These are phyloP conservation scores for Conchocele bisecta DNA, from an alignment of 2,888 invertebrate genomes.

Conservation along the genomic window DNA sequence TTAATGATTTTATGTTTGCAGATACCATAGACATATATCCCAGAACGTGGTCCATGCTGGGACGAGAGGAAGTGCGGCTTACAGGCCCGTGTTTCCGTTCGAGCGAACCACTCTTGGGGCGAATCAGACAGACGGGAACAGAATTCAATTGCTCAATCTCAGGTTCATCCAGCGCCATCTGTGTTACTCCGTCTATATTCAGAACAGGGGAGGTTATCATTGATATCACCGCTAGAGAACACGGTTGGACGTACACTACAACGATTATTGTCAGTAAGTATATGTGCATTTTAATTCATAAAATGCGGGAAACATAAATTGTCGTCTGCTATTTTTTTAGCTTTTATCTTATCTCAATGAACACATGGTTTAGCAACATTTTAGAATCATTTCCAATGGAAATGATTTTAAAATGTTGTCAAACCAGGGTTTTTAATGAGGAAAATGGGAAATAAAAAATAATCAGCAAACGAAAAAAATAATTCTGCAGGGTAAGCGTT, in stretches of 20 bases:
- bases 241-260: conserved; percentile 63
- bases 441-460: too few relatives aligned
- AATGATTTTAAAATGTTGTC: too few relatives aligned
- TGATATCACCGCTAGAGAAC: conserved; percentile 44
- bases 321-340: too few relatives aligned
- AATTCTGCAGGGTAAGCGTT: too few relatives aligned
- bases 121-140: conserved; percentile 56
- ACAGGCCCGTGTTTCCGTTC: conserved; percentile 67
- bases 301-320: too few relatives aligned
- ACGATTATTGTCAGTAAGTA: conserved; percentile 41
- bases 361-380: too few relatives aligned
- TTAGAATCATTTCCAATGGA: too few relatives aligned
- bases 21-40: conserved; percentile 56
- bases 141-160: conserved; percentile 59
- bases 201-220: conserved; percentile 61
- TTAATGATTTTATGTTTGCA: conserved; percentile 46
- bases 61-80: conserved; percentile 61
- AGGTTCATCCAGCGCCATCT: conserved; percentile 42
- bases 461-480: too few relatives aligned
- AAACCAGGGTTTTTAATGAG: too few relatives aligned
- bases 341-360: too few relatives aligned
- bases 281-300: neutral
- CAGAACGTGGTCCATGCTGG: conserved; percentile 63
- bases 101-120: conserved; percentile 36
- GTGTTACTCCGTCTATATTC: conserved; percentile 68